Evolutionary conservation across 1,140 invertebrate species (phyloP), one percentile per base, ranked within the genome.

Genomic region (Drosophila rhopaloa): DNA sequence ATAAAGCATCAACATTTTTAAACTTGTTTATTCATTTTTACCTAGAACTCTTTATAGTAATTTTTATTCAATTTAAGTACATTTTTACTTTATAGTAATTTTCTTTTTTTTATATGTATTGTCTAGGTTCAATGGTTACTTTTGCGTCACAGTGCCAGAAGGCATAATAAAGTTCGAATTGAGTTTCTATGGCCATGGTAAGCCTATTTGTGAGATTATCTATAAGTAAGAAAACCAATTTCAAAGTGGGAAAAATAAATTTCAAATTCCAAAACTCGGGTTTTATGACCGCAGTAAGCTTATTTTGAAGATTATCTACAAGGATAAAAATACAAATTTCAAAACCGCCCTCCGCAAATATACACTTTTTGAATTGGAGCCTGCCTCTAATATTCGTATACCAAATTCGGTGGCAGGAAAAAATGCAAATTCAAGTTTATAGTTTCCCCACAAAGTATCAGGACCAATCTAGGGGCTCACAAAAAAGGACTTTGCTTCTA

Each of bases 371-470:
- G 47, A 14, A 9, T 50, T 32, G 47, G 35, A 32, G 27, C 8
- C 48, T 27, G 29, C 48, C 8, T 32, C 7, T 13, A 9, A 35
- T 10, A 51, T 35, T 35, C 48, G n/a, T 35, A 35, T 35, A 16
- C n/a, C 8, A 32, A 35, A 14, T 35, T 10, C 4, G 48, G 27
- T 11, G n/a, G 48, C 29, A 16, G 48, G n/a, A 51, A 35, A 16
- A 51, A 51, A 51, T 51, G 48, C 48, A 51, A 51, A 51, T 51
- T 51, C 48, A 29, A 53, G 16, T 37, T 63, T 29, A 38, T n/a
- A 41, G 43, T 47, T 66, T 32, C 2, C 35, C 14, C 35, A 48
- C 29, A 24, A 47, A 46, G 43, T 14, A 51, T 51, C 48, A 32
- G 13, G 48, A 7, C 48, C 48, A 51, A 35, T 35, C 29, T 16